Conservation (phyloP, 2,797 vertebrate species). For the Hylomyscus alleni region DNA sequence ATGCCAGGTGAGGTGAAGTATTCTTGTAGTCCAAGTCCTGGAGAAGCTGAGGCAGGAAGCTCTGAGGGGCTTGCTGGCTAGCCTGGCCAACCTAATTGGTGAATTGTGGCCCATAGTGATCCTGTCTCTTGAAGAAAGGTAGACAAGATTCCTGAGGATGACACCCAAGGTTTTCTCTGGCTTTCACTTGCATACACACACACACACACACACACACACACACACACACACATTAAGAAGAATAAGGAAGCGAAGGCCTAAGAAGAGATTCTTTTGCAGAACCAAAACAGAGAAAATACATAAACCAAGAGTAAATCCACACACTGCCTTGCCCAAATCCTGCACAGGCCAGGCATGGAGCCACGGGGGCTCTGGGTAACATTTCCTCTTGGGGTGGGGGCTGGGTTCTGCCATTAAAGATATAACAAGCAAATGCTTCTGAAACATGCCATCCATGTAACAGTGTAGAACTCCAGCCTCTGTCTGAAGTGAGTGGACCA, state of each 20-base stretch:
- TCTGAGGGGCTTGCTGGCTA: neutral
- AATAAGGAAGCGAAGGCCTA: neutral
- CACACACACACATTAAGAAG: neutral
- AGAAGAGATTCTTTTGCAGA: neutral
- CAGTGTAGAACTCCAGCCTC: neutral
- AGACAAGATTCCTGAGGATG: neutral
- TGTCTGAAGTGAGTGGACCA: neutral
- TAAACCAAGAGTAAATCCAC: neutral
- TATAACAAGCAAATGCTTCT: neutral
- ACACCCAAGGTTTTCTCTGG: too few relatives aligned
- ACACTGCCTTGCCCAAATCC: rapidly evolving
- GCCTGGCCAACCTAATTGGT: neutral
- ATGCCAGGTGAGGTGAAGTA: neutral
- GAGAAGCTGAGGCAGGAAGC: neutral
- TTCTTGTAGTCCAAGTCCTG: neutral
- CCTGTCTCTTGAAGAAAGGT: neutral
- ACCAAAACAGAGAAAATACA: neutral
- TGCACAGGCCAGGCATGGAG: neutral
- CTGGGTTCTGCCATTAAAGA: neutral
- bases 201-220: neutral
- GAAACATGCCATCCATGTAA: neutral
- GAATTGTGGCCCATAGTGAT: neutral
- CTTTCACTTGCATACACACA: neutral
- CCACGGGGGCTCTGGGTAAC: neutral
- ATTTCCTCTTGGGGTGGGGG: neutral